Percentiles rank a stretch among this genome's conserved stretches.
Conservation (phyloP, 2,113 vertebrate genomes). For the Hypomesus transpacificus region DNA sequence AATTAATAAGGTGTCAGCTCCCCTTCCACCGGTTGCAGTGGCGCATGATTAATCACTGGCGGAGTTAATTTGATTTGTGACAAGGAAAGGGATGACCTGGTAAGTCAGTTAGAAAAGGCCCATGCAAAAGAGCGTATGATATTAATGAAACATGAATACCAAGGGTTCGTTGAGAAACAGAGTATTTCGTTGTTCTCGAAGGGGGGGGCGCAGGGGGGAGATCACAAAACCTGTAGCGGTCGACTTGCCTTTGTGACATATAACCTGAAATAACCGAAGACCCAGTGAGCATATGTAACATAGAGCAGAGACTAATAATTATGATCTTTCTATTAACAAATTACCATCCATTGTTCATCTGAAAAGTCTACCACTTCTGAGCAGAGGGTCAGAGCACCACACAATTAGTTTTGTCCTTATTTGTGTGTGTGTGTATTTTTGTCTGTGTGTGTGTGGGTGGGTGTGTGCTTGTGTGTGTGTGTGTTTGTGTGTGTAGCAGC, state of each 20-base stretch:
- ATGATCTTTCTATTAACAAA: no score
- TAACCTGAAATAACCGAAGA: not conserved
- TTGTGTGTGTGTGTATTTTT: not conserved
- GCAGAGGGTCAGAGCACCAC: no score
- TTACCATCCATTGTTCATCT: no score
- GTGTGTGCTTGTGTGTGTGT: not conserved
- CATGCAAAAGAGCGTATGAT: conserved; percentile 60
- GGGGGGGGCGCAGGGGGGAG: not conserved
- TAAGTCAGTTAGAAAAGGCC: conserved; percentile 68
- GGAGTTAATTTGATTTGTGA: conserved; percentile 78
- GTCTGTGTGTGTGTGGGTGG: not conserved
- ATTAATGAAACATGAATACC: conserved; percentile 75
- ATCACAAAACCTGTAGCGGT: not conserved
- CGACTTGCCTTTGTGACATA: not conserved
- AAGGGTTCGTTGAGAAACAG: conserved; percentile 32
- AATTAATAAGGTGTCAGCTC: conserved; percentile 77
- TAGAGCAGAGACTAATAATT: no score
- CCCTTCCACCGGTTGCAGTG: conserved; percentile 59
- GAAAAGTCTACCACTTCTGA: no score
- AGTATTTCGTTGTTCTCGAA: not conserved
- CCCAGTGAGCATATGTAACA: not conserved
- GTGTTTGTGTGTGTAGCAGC: not conserved
- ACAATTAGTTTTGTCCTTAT: not conserved
- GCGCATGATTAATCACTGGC: conserved; percentile 75
- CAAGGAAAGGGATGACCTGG: conserved; percentile 70